phyloP scores from a whole-genome alignment of 2,888 invertebrate genomes.

The Trilocha varians region DNA sequence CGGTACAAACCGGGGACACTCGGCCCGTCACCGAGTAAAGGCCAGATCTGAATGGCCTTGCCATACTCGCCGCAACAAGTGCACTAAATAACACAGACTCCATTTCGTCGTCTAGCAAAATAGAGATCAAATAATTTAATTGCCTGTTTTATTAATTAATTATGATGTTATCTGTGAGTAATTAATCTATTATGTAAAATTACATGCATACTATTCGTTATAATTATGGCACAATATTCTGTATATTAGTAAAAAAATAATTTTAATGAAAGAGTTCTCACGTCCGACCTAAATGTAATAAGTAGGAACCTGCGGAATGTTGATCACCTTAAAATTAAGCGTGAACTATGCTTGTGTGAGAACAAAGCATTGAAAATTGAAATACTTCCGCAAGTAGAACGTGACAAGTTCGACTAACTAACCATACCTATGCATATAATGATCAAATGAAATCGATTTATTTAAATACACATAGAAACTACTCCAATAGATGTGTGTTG shows the following conservation, averaged over 20 bases:
- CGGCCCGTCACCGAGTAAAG: conserved; percentile 58
- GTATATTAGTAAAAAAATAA: no score
- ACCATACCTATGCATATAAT: neutral
- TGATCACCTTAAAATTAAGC: conserved; percentile 24
- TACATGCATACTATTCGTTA: no score
- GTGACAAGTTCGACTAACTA: neutral
- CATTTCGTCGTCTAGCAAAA: conserved; percentile 3
- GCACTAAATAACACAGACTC: conserved; percentile 22
- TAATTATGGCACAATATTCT: no score
- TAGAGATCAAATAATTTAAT: neutral
- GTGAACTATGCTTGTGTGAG: conserved; percentile 15
- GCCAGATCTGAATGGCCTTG: conserved; percentile 51
- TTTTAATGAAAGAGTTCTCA: no score
- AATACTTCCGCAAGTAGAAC: conserved; percentile 11
- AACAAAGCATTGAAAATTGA: conserved; percentile 12
- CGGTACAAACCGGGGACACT: conserved; percentile 22
- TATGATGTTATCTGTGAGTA: neutral
- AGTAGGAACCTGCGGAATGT: conserved; percentile 18
- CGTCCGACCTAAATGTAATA: neutral
- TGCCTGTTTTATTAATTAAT: neutral
- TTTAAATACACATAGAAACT: no score
- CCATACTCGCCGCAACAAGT: conserved; percentile 42
- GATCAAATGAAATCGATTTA: neutral
- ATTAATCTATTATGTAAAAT: neutral
- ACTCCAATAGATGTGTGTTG: no score